Percentiles rank a stretch among this genome's conserved stretches.
Conservation (phyloP, 2,113 vertebrate genomes). For the Xerus inauris region DNA sequence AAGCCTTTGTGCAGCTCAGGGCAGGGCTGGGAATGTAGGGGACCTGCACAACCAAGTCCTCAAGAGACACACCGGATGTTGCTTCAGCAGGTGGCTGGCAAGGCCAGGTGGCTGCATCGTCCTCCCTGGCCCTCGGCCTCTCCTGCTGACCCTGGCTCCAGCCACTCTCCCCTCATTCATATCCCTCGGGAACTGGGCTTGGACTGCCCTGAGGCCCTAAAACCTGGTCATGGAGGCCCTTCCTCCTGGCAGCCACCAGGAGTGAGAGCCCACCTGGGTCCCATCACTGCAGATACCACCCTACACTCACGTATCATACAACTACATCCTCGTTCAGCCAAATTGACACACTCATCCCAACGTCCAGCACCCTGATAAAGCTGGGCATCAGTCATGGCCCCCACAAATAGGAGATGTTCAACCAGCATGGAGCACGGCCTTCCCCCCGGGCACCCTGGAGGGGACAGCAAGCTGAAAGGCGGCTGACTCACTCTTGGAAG, state of each 20-base stretch:
- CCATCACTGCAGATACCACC: neutral
- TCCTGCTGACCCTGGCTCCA: neutral
- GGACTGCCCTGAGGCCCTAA: accelerated
- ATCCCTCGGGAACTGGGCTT: neutral
- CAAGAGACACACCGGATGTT: neutral
- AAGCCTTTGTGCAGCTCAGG: accelerated
- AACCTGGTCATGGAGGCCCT: accelerated
- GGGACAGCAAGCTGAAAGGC: accelerated
- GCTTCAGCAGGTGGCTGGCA: neutral
- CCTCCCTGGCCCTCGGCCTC: accelerated
- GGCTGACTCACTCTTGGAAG: neutral
- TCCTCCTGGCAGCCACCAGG: neutral
- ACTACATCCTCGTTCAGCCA: accelerated
- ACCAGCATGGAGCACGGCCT: accelerated
- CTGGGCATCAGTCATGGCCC: neutral
- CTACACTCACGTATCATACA: accelerated
- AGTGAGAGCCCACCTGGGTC: neutral
- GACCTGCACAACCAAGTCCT: neutral
- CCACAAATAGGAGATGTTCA: neutral
- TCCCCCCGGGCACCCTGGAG: neutral
- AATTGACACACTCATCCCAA: neutral
- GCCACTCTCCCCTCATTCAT: accelerated
- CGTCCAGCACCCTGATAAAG: neutral
- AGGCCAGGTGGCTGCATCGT: accelerated
- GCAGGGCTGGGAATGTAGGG: accelerated